phyloP scores from a whole-genome alignment of 92 coral and sea anemone species.

The Zoanthus sociatus region DNA sequence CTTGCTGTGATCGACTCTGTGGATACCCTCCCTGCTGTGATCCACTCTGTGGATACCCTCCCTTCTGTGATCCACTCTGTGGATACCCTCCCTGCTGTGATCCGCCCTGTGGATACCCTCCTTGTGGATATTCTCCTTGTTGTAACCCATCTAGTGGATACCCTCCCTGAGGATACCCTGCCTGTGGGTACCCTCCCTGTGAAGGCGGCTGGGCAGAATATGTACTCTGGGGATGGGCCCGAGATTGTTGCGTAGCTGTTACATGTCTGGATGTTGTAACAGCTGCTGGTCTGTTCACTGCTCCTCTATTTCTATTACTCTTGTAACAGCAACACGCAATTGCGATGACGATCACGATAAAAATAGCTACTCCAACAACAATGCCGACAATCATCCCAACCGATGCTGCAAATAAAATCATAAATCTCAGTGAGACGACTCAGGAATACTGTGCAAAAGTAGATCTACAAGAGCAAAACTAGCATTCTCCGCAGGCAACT shows the following conservation, averaged over 20 bases:
- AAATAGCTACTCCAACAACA: neutral
- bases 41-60: too few species aligned
- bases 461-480: too few species aligned
- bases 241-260: neutral
- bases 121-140: too few species aligned
- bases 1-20: too few species aligned
- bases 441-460: too few species aligned
- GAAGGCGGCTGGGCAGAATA: neutral
- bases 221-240: neutral
- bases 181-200: neutral
- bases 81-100: neutral
- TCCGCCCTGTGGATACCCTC: too few species aligned
- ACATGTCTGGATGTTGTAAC: neutral
- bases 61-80: neutral
- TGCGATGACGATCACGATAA: slow-evolving; percentile 1
- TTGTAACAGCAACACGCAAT: neutral
- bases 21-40: too few species aligned
- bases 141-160: neutral
- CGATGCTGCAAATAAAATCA: neutral
- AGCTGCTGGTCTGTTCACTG: slow-evolving; percentile 6
- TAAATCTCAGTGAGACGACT: too few species aligned
- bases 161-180: slow-evolving; percentile 6
- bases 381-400: slow-evolving; percentile 15
- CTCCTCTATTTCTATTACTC: neutral
- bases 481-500: too few species aligned